A percentile compares a stretch with the other conserved stretches of the same genome.
phyloP scores from a whole-genome alignment of 2,888 invertebrate genomes.

The Fabriciana adippe region DNA sequence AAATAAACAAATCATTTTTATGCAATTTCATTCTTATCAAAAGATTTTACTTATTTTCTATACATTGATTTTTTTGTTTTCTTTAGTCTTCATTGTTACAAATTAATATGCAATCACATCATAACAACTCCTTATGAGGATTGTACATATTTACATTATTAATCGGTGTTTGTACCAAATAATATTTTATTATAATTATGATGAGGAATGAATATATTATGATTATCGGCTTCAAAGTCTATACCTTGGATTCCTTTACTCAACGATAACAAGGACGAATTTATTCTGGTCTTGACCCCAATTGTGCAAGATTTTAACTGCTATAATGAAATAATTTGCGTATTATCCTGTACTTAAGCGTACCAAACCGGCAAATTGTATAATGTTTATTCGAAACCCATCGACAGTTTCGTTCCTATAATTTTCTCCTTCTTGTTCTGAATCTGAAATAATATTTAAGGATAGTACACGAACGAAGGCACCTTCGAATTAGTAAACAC shows the following conservation, averaged over 20 bases:
- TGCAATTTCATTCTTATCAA: too few species aligned
- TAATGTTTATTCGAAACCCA: neutral
- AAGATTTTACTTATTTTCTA: too few species aligned
- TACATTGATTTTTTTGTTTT: too few species aligned
- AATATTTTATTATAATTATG: too few species aligned
- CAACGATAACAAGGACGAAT: slow-evolving; percentile 24
- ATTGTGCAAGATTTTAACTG: slow-evolving; percentile 23
- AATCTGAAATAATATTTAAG: neutral
- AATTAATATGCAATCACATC: too few species aligned
- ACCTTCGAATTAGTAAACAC: neutral
- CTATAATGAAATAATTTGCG: slow-evolving; percentile 23
- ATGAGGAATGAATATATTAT: too few species aligned
- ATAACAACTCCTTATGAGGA: too few species aligned
- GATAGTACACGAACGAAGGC: neutral
- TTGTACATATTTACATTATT: too few species aligned
- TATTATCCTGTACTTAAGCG: slow-evolving; percentile 22
- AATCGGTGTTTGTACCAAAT: too few species aligned
- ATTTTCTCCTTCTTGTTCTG: neutral
- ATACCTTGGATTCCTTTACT: slow-evolving; percentile 3
- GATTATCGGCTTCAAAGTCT: too few species aligned
- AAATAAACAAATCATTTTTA: too few species aligned
- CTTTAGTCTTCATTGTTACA: too few species aligned
- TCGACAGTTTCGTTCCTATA: slow-evolving; percentile 1
- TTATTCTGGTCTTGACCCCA: slow-evolving; percentile 32
- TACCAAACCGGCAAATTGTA: slow-evolving; percentile 16